Evolutionary conservation across 1,140 invertebrate genomes (phyloP), one percentile per base, ranked within the genome.

Genomic region (Vollenhovia emeryi): DNA sequence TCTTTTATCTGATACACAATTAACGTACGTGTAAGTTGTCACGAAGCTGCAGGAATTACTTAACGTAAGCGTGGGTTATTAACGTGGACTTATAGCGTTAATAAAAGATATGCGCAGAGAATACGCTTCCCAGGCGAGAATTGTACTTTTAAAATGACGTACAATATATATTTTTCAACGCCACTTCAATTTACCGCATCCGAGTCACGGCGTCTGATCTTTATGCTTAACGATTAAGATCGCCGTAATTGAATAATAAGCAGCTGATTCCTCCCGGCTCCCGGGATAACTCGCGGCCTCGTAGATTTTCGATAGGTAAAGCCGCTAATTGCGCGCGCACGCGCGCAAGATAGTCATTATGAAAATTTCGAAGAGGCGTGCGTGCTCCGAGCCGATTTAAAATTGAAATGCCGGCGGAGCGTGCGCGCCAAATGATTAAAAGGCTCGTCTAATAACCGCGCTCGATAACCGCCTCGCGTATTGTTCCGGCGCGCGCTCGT

Each of bases 241-340:
- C 50, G 0, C 30, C 50, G 13, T 82, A 82, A 82, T 82, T 82
- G 66, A 73, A 73, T 82, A 82, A 82, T 71, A 45, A 57, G 11
- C 78, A 45, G 52, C 4, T 50, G 64, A 80, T 80, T 71, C 71
- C 8, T 57, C 13, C 36, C 24, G 18, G n/a, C 11, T 66, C 62
- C 62, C n/a, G 11, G 27, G 4, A 45, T 82, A 73, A 82, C 55
- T 82, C 50, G 18, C 27, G 21, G 24, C 76, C 43, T 3, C 33
- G 48, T 71, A 71, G 78, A 82, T 82, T 82, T 82, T 82, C 33
- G 66, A 82, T 82, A 82, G 78, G 50, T 45, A n/a, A 52, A 57
- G 50, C 24, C 36, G 78, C 59, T 82, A 82, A 82, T 82, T 45
- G 66, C 78, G 50, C 50, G 33, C 78, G 66, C 78, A 36, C 50